Evolutionary conservation across 2,888 invertebrate genomes (phyloP), one percentile per base, ranked within the genome.

Genomic region (Drosophila percnosoma): DNA sequence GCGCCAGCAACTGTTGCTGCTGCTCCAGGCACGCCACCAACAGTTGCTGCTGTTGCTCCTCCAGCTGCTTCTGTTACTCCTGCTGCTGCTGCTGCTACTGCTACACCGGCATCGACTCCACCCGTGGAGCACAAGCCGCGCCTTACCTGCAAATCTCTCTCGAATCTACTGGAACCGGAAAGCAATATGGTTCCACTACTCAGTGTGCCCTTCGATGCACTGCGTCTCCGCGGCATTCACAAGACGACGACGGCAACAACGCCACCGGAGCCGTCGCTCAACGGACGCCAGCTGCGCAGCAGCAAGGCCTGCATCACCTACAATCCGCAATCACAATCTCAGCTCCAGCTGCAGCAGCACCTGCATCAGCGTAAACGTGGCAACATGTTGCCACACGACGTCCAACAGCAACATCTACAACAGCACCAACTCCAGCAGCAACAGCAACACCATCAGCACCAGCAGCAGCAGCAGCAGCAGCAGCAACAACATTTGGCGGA

Each of bases 101-200:
- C 65, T 18, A n/a, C 59, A 18, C 40, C 67, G 29, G 52, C 83
- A 15, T 40, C 82, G 5, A 49, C 78, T 2, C 75, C 72, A 92
- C 92, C 91, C 0, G 61, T 68, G 18, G 87, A 87, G 75, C 87
- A 94, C 76, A 94, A 95, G 71, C 95, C 95, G 48, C 93, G 95
- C 80, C 94, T 95, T 68, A 95, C 94, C 90, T 95, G 95, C 72
- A 95, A 95, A 91, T 95, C 95, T 31, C 93, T 95, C 77, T 94
- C 95, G 78, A 95, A 95, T 91, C 92, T 95, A 73, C 89, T 95
- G 89, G 94, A 95, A 85, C 94, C 95, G n/a, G 93, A 93, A 74
- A 88, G 85, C 68, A 87, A 82, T 55, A 80, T 80, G 61, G 73
- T 83, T 60, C 80, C 84, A 27, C 70, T 81, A 34, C 64, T 89